Percentiles rank a stretch among this genome's conserved stretches.
phyloP scores from a whole-genome alignment of 2,797 vertebrate genomes.

The Sciaenops ocellatus region DNA sequence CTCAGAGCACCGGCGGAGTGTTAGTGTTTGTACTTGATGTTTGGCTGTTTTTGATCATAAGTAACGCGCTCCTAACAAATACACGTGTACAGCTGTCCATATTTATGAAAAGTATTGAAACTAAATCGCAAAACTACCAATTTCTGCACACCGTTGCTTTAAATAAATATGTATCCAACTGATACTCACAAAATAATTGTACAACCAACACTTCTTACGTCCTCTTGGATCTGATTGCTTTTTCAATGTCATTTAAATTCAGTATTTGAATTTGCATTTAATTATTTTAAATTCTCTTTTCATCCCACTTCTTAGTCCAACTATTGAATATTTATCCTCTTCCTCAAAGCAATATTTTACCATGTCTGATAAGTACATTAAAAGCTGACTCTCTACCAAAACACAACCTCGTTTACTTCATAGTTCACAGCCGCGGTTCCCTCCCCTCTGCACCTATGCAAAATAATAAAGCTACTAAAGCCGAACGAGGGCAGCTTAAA shows the following conservation, averaged over 20 bases:
- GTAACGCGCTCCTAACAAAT: too few relatives aligned
- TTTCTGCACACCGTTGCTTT: neutral
- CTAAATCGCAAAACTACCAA: too few relatives aligned
- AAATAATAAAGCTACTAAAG: constrained; percentile 56
- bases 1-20: too few relatives aligned
- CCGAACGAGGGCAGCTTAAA: constrained; percentile 39
- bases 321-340: constrained; percentile 47
- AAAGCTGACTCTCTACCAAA: constrained; percentile 44
- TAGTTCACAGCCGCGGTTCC: constrained; percentile 34
- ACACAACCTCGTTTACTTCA: constrained; percentile 46
- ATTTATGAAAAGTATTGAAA: too few relatives aligned
- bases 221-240: constrained; percentile 1
- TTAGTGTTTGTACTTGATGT: too few relatives aligned
- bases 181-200: neutral
- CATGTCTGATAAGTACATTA: constrained; percentile 54
- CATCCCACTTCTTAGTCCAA: constrained; percentile 17
- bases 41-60: too few relatives aligned
- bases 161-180: neutral
- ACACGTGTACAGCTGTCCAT: too few relatives aligned
- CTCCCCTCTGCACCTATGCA: constrained; percentile 47
- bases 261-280: constrained; percentile 36
- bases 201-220: neutral
- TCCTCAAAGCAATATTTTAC: constrained; percentile 39
- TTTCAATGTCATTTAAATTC: constrained; percentile 36
- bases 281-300: constrained; percentile 52